phyloP scores from a whole-genome alignment of 2,797 vertebrate species.

The Peromyscus nudipes region DNA sequence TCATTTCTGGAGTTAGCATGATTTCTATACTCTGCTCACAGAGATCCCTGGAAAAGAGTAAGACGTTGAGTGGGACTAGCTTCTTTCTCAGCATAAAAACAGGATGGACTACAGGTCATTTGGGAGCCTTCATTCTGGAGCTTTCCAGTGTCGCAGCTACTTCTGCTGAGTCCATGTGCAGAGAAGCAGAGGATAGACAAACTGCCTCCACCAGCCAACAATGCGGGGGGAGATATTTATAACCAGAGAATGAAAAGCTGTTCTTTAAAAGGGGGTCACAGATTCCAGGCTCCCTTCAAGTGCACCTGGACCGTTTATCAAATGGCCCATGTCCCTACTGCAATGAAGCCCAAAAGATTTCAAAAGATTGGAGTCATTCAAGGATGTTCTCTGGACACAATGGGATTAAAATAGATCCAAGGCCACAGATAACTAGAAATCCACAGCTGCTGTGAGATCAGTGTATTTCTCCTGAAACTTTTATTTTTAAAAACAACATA shows the following conservation, averaged over 20 bases:
- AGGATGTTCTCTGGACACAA: neutral
- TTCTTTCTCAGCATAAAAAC: conserved; percentile 22
- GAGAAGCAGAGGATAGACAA: conserved; percentile 4
- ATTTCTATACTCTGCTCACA: conserved; percentile 80
- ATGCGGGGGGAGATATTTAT: conserved; percentile 14
- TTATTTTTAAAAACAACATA: conserved; percentile 13
- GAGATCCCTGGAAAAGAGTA: conserved; percentile 84
- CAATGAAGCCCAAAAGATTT: conserved; percentile 47
- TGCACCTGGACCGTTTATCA: neutral
- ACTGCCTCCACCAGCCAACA: neutral
- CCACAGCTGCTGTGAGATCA: conserved; percentile 1
- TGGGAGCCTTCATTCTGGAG: neutral
- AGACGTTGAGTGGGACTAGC: neutral
- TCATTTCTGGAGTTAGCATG: conserved; percentile 88
- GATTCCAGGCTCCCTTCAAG: conserved; percentile 54
- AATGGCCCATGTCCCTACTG: neutral
- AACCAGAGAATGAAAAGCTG: conserved; percentile 39
- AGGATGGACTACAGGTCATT: neutral
- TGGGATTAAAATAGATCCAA: conserved; percentile 23
- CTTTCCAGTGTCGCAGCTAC: neutral
- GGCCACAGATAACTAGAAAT: conserved; percentile 32
- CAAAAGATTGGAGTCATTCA: neutral
- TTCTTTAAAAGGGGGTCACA: conserved; percentile 45
- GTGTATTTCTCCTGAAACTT: neutral
- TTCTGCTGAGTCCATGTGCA: conserved; percentile 26